Evolutionary conservation across 2,888 invertebrate species (phyloP).

Genomic region (Aphodius sticticus): DNA sequence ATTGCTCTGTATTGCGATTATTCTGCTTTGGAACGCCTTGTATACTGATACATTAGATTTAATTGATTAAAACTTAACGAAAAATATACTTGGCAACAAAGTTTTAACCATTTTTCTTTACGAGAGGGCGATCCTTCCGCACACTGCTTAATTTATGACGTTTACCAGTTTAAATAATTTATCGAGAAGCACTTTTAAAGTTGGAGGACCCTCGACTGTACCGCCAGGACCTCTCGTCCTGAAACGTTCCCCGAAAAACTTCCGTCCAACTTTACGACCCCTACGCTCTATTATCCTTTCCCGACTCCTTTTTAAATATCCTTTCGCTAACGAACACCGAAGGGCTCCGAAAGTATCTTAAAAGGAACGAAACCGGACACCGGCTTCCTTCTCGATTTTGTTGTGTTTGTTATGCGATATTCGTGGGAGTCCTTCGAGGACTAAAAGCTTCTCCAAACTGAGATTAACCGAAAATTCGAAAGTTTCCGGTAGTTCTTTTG

Average conservation of each 20-base stretch:
- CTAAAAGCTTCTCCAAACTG: not conserved
- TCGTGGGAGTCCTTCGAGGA: not conserved
- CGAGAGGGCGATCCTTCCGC: not conserved
- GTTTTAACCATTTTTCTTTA: too few species aligned
- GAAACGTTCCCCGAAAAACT: not conserved
- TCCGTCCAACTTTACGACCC: not conserved
- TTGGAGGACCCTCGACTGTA: constrained; percentile 38
- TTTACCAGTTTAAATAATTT: constrained; percentile 58
- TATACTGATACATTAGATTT: too few species aligned
- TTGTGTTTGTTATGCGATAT: not conserved
- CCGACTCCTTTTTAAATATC: not conserved
- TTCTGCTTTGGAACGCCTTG: too few species aligned
- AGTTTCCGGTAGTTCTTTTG: not conserved
- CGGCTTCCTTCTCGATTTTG: not conserved
- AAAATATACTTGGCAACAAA: too few species aligned
- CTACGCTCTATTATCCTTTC: not conserved
- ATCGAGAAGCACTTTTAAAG: constrained; percentile 57
- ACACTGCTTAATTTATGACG: constrained; percentile 52
- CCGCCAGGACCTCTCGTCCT: not conserved
- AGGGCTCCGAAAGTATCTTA: not conserved
- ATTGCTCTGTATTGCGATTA: too few species aligned
- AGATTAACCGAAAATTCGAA: not conserved
- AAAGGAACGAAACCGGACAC: not conserved
- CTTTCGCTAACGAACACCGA: not conserved
- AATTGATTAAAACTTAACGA: too few species aligned